Conservation (phyloP, 1,140 invertebrate species). For the Thalassaphorura encarpata region DNA sequence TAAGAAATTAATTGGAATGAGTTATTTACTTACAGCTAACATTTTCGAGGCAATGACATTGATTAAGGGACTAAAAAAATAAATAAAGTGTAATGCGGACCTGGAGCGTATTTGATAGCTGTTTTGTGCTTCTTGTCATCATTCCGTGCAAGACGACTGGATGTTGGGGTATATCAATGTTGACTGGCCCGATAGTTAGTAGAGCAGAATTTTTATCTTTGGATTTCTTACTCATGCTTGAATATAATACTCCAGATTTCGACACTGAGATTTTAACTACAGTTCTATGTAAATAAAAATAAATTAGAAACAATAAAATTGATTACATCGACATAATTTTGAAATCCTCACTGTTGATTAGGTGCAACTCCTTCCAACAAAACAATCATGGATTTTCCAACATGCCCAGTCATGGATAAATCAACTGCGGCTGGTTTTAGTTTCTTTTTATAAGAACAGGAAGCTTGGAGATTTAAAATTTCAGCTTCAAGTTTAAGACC, state of each 20-base stretch:
- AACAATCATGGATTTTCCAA: constrained; percentile 84
- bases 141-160: constrained; percentile 92
- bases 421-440: constrained; percentile 59
- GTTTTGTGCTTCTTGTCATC: constrained; percentile 89
- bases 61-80: neutral
- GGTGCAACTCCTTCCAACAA: constrained; percentile 79
- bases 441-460: constrained; percentile 66
- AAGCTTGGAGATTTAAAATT: constrained; percentile 70
- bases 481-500: constrained; percentile 86
- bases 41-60: neutral
- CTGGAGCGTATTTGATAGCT: constrained; percentile 81
- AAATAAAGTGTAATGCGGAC: too few relatives aligned
- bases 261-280: constrained; percentile 86
- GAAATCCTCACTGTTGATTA: constrained; percentile 74
- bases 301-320: constrained; percentile 3
- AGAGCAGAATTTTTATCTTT: constrained; percentile 81
- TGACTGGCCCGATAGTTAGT: constrained; percentile 74
- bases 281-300: constrained; percentile 61
- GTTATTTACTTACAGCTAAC: neutral
- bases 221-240: constrained; percentile 60
- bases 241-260: constrained; percentile 84
- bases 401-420: constrained; percentile 77
- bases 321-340: too few relatives aligned
- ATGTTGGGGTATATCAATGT: constrained; percentile 92
- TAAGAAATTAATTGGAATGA: constrained; percentile 31